These are phyloP conservation scores for Diploscapter pachys DNA, from an alignment of 1,140 invertebrate species.

Conservation along the genomic window DNA sequence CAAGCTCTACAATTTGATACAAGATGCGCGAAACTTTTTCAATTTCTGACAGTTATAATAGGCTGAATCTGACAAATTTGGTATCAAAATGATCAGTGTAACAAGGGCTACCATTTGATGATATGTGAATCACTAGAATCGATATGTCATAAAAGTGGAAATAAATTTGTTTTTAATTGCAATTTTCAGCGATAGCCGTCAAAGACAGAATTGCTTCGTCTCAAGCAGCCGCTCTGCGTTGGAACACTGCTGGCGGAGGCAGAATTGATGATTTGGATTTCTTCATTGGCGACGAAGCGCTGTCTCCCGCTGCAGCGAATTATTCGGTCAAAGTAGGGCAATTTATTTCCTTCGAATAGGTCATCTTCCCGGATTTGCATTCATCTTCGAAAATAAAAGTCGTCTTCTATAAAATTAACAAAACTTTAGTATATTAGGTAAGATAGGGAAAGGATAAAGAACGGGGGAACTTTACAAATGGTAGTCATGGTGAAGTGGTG, in stretches of 20 bases:
- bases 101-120: not conserved
- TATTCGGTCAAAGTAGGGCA: constrained; percentile 61
- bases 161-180: not conserved
- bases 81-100: too few species aligned
- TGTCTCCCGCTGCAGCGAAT: constrained; percentile 62
- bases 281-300: constrained; percentile 57
- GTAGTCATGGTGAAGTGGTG: not conserved
- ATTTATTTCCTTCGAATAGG: too few species aligned
- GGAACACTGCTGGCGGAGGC: constrained; percentile 33
- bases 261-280: constrained; percentile 55
- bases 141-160: constrained; percentile 11
- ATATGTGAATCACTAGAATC: constrained; percentile 11
- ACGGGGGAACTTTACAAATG: not conserved
- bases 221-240: constrained; percentile 28
- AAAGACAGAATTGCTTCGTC: constrained; percentile 75
- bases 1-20: too few species aligned
- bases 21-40: too few species aligned
- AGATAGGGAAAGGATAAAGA: too few species aligned
- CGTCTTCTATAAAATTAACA: too few species aligned
- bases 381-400: too few species aligned
- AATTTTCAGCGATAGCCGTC: constrained; percentile 76
- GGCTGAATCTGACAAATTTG: too few species aligned
- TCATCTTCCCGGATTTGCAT: too few species aligned
- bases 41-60: too few species aligned
- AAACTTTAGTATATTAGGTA: too few species aligned